A percentile compares a stretch with the other conserved stretches of the same genome.
Evolutionary conservation across 2,797 vertebrate species (phyloP).

Genomic region (Mormyrops attenuatus): DNA sequence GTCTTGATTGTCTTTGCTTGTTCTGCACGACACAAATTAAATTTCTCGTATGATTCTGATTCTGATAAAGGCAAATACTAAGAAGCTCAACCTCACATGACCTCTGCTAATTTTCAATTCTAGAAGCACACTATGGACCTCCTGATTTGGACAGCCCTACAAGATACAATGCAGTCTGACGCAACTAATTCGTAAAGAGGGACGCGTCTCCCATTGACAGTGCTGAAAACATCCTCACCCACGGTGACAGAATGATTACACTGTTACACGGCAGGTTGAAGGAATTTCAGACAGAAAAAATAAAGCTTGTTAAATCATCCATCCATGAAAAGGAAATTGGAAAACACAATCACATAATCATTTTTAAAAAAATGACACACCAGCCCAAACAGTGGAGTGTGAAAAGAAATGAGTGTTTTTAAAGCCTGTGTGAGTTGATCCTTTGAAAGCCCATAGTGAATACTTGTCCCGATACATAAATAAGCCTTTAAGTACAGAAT

Average conservation of each 20-base stretch:
- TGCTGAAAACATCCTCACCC: neutral
- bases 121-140: neutral
- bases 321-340: conserved; percentile 26
- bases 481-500: neutral
- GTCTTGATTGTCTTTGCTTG: neutral
- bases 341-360: conserved; percentile 35
- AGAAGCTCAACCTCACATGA: neutral
- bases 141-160: neutral
- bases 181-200: neutral
- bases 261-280: conserved; percentile 13
- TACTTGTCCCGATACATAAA: neutral
- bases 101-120: neutral
- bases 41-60: neutral
- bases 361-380: conserved; percentile 24
- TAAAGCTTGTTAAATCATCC: conserved; percentile 14
- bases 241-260: conserved; percentile 16
- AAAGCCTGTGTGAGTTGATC: conserved; percentile 19
- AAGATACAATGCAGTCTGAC: conserved; percentile 11
- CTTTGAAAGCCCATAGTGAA: conserved; percentile 22
- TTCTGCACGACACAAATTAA: neutral
- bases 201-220: neutral
- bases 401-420: neutral
- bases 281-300: conserved; percentile 3
- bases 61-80: neutral
- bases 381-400: conserved; percentile 10